Base-by-base conservation (phyloP, 2,797 vertebrate species). In the Chaenodraco wilsoni region DNA sequence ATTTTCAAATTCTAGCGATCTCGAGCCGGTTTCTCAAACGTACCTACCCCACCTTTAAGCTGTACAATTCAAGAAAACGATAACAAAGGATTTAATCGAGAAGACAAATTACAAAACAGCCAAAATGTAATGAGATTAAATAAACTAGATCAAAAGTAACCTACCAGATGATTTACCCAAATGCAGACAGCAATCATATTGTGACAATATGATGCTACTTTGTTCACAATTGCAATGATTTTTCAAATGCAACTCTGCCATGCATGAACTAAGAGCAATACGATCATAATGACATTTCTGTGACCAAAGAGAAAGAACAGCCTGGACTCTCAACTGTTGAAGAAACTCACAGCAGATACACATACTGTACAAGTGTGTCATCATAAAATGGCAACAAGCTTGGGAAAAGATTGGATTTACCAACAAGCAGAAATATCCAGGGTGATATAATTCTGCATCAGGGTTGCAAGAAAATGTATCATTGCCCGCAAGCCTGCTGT, bases 341-440 rank as follows among this genome's bases (percentile, higher is more conserved):
- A 15, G 8, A 48, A n/a, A 43, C 9, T 43, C 52, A 65, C 21
- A 11, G 46, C 43, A 33, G 65, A 17, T 7, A 5, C 60, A 31
- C 19, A 12, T 7, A 21, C 21, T 21, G 21, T 21, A 17, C 3
- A 31, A 17, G 3, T 9, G 31, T 4, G n/a, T 0, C 49, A 46
- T 50, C n/a, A 73, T 55, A 72, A 83, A 73, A 66, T 19, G 56
- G 48, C 43, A 44, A 65, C 16, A 48, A 64, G 21, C 19, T 31
- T 4, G 9, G 55, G 57, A 56, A 63, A 70, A 61, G 27, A 17
- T 37, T 37, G 23, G 37, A 56, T 54, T 48, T 27, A 17, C 9
- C 15, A 45, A 75, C 41, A 62, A 70, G 31, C 61, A 58, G 9
- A 82, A 61, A 5, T 40, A 19, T 15, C 57, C 49, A 46, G 14